Conservation (phyloP, 1,140 invertebrate species). For the Fopius arisanus region DNA sequence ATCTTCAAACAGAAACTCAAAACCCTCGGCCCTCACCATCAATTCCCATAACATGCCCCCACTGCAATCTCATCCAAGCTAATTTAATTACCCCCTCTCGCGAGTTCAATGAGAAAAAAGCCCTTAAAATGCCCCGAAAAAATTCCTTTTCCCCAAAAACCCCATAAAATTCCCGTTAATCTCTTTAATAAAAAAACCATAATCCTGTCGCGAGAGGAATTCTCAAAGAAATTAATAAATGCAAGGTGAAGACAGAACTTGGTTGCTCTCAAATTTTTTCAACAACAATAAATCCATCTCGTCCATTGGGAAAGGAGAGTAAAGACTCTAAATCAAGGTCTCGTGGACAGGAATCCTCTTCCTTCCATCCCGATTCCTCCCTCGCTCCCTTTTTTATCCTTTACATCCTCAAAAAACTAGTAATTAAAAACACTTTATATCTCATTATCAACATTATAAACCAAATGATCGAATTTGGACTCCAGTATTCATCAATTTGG, state of each 20-base stretch:
- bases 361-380: background rate
- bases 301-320: background rate
- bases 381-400: background rate
- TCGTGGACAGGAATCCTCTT: background rate
- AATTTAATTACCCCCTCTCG: background rate
- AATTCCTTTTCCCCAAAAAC: background rate
- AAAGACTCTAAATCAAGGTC: slow-evolving; percentile 7
- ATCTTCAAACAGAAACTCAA: too few relatives aligned
- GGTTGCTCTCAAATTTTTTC: background rate
- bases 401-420: too few relatives aligned
- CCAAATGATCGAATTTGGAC: too few relatives aligned
- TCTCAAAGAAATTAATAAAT: background rate
- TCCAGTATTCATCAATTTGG: too few relatives aligned
- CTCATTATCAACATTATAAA: too few relatives aligned
- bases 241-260: background rate
- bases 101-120: background rate
- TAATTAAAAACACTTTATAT: too few relatives aligned
- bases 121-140: background rate
- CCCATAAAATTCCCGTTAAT: slow-evolving; percentile 8
- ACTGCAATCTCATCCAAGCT: background rate
- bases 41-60: background rate
- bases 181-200: background rate
- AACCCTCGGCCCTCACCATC: background rate
- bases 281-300: background rate
- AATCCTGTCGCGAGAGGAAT: background rate